These are phyloP conservation scores for Passer montanus DNA, from an alignment of 2,113 vertebrate genomes.

Conservation along the genomic window DNA sequence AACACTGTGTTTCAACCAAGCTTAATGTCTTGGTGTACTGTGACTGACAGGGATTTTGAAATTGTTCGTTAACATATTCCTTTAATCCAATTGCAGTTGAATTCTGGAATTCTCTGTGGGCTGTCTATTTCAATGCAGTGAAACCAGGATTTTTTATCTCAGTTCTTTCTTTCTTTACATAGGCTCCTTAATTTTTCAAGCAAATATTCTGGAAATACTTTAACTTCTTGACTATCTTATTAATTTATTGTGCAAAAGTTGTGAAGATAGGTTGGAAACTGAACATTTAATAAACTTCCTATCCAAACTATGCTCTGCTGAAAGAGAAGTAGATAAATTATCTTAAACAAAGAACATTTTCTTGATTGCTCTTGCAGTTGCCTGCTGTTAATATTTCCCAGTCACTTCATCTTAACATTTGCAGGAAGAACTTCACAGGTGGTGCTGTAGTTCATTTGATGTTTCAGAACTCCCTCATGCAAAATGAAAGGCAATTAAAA, in stretches of 20 bases:
- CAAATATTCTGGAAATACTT: neutral
- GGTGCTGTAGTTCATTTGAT: conserved; percentile 3
- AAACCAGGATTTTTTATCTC: neutral
- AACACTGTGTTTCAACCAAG: neutral
- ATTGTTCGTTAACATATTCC: neutral
- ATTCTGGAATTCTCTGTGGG: neutral
- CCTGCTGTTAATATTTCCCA: neutral
- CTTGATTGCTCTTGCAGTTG: neutral
- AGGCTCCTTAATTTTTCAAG: neutral
- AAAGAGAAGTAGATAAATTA: neutral
- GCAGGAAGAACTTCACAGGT: conserved; percentile 12
- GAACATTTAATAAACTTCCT: neutral
- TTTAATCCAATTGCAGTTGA: neutral
- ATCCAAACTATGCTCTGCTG: neutral
- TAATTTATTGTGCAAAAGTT: neutral
- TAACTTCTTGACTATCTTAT: neutral
- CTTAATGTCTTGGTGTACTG: neutral
- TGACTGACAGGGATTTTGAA: neutral
- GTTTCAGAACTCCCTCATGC: conserved; percentile 29
- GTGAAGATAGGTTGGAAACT: neutral
- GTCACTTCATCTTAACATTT: conserved; percentile 22
- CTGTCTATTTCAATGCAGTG: neutral
- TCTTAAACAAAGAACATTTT: neutral
- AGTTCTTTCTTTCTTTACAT: neutral
- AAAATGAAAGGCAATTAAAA: conserved; percentile 49